These are phyloP conservation scores for Drosophila lini DNA, from an alignment of 1,140 invertebrate genomes.

Conservation along the genomic window DNA sequence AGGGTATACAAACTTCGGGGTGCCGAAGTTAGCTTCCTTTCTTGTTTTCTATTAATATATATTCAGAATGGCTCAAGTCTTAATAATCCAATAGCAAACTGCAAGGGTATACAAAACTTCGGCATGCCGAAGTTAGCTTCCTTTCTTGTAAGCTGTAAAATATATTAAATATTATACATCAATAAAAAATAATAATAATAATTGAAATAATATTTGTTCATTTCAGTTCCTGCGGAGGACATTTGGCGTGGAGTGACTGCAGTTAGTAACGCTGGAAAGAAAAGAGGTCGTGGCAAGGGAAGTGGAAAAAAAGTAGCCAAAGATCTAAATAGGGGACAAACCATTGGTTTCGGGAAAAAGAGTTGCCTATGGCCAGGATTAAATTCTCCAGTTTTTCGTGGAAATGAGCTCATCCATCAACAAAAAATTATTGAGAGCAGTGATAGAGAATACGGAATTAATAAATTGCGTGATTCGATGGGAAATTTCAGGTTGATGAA, in stretches of 20 bases:
- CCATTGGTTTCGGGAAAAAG: slow-evolving; percentile 93
- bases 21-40: too few species aligned
- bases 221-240: slow-evolving; percentile 90
- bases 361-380: slow-evolving; percentile 97
- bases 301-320: slow-evolving; percentile 89
- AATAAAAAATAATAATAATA: neutral
- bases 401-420: slow-evolving; percentile 90
- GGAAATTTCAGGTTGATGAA: slow-evolving; percentile 87
- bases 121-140: too few species aligned
- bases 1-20: too few species aligned
- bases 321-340: slow-evolving; percentile 96
- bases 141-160: too few species aligned
- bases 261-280: slow-evolving; percentile 98
- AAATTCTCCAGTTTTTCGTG: slow-evolving; percentile 92
- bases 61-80: too few species aligned
- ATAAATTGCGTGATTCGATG: slow-evolving; percentile 90
- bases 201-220: neutral
- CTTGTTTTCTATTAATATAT: too few species aligned
- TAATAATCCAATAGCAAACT: too few species aligned
- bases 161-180: neutral
- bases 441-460: slow-evolving; percentile 89
- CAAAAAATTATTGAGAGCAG: slow-evolving; percentile 89
- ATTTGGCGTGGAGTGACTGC: slow-evolving; percentile 97
- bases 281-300: slow-evolving; percentile 96
- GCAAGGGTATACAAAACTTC: too few species aligned